Conservation (phyloP, 2,888 invertebrate species). For the Eulithis testata region DNA sequence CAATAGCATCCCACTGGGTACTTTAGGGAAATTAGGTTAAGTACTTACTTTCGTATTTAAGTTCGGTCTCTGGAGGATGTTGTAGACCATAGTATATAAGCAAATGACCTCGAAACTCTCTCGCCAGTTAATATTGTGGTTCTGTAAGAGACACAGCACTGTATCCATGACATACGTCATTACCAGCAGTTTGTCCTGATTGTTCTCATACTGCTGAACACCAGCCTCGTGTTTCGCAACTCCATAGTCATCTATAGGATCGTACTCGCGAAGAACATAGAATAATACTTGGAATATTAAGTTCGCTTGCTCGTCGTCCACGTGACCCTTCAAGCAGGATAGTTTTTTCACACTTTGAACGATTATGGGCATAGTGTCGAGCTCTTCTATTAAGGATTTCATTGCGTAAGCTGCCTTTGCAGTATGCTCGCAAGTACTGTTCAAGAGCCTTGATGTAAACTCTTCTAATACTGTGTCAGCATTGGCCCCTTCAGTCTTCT, state of each 20-base stretch:
- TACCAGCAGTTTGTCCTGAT: conserved; percentile 71
- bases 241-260: conserved; percentile 56
- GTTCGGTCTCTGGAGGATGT: conserved; percentile 68
- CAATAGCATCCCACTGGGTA: too few species aligned
- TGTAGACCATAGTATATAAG: conserved; percentile 75
- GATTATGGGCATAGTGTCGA: conserved; percentile 72
- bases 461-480: conserved; percentile 83
- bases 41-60: conserved; percentile 69
- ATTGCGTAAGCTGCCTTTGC: conserved; percentile 85
- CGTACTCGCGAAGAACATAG: conserved; percentile 85
- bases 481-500: conserved; percentile 45
- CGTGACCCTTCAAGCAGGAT: conserved; percentile 82
- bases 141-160: conserved; percentile 86
- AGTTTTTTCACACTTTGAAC: conserved; percentile 83
- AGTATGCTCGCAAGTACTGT: conserved; percentile 86
- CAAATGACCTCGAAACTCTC: conserved; percentile 91
- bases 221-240: conserved; percentile 48
- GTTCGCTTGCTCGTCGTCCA: conserved; percentile 86
- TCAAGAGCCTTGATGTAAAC: conserved; percentile 85
- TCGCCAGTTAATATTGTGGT: conserved; percentile 90
- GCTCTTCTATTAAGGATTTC: conserved; percentile 80
- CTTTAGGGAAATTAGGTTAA: too few species aligned
- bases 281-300: conserved; percentile 86
- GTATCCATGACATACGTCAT: conserved; percentile 88
- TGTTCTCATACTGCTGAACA: conserved; percentile 52